A percentile compares a stretch with the other conserved stretches of the same genome.
Conservation (phyloP, 2,888 invertebrate species). For the Caenorhabditis uteleia region DNA sequence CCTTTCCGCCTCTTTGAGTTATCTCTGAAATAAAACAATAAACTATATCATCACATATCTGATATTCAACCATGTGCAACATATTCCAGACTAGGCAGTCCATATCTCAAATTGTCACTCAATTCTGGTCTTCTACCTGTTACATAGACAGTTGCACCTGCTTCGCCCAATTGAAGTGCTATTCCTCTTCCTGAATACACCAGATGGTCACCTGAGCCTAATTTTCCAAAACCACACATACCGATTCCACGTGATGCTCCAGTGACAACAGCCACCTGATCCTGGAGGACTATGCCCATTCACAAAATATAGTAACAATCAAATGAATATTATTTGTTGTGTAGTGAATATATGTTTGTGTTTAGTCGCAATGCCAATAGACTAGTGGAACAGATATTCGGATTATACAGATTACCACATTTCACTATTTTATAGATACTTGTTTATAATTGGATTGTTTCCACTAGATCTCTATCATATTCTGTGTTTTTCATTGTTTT, state of each 20-base stretch:
- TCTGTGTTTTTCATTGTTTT: too few relatives aligned
- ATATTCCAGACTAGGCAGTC: slow-evolving; percentile 56
- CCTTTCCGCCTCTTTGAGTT: slow-evolving; percentile 69
- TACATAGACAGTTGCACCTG: slow-evolving; percentile 56
- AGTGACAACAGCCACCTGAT: slow-evolving; percentile 57
- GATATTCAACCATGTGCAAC: slow-evolving; percentile 60
- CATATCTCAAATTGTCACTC: slow-evolving; percentile 21
- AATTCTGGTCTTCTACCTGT: slow-evolving; percentile 46
- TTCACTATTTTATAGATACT: too few relatives aligned
- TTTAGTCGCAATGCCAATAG: too few relatives aligned
- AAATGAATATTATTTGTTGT: too few relatives aligned
- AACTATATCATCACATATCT: background rate
- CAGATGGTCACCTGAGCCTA: background rate
- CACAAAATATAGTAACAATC: too few relatives aligned
- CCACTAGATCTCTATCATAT: too few relatives aligned
- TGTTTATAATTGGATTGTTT: too few relatives aligned
- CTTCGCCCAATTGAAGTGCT: slow-evolving; percentile 50
- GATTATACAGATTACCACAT: too few relatives aligned
- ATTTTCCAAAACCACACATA: slow-evolving; percentile 44
- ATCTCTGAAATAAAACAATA: slow-evolving; percentile 54
- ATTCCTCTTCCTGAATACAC: slow-evolving; percentile 45
- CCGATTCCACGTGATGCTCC: slow-evolving; percentile 60
- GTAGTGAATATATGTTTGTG: too few relatives aligned
- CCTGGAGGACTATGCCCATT: slow-evolving; percentile 36
- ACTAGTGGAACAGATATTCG: too few relatives aligned